Evolutionary conservation across 2,113 vertebrate species (phyloP).

Genomic region (Entelurus aequoreus): DNA sequence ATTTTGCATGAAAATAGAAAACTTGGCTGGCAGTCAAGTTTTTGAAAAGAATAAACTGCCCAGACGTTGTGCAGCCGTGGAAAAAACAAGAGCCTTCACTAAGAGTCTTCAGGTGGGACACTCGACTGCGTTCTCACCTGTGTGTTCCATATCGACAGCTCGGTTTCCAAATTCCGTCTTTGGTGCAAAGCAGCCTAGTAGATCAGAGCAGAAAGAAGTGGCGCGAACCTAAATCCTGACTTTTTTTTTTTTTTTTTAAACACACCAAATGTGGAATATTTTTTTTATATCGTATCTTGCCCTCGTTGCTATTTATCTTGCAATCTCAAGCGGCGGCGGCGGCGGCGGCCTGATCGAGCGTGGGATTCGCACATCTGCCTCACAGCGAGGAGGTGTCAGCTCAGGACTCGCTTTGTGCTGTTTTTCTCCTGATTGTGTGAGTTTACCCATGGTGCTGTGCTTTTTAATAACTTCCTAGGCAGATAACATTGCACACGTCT

Average conservation of each 20-base stretch:
- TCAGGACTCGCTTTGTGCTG: too few relatives aligned
- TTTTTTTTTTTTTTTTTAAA: too few relatives aligned
- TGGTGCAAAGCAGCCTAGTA: constrained; percentile 30
- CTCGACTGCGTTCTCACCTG: too few relatives aligned
- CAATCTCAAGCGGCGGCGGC: background rate
- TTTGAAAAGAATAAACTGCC: constrained; percentile 1
- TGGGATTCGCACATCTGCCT: constrained; percentile 8
- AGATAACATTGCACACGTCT: too few relatives aligned
- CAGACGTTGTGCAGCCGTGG: background rate
- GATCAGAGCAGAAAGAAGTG: constrained; percentile 34
- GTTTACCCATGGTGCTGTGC: too few relatives aligned
- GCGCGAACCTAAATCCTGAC: constrained; percentile 14
- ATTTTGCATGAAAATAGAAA: background rate
- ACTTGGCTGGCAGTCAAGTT: background rate
- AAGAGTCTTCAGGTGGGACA: background rate
- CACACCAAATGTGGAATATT: too few relatives aligned
- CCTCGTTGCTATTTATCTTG: constrained; percentile 8
- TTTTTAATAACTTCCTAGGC: too few relatives aligned
- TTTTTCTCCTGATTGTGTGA: too few relatives aligned
- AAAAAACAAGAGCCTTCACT: background rate
- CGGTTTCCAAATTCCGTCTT: constrained; percentile 44
- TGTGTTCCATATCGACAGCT: constrained; percentile 31
- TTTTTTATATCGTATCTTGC: constrained; percentile 2
- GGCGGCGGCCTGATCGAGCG: background rate
- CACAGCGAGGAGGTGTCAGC: background rate